Evolutionary conservation across 2,888 invertebrate species (phyloP).

Genomic region (Epinotia brunnichana): DNA sequence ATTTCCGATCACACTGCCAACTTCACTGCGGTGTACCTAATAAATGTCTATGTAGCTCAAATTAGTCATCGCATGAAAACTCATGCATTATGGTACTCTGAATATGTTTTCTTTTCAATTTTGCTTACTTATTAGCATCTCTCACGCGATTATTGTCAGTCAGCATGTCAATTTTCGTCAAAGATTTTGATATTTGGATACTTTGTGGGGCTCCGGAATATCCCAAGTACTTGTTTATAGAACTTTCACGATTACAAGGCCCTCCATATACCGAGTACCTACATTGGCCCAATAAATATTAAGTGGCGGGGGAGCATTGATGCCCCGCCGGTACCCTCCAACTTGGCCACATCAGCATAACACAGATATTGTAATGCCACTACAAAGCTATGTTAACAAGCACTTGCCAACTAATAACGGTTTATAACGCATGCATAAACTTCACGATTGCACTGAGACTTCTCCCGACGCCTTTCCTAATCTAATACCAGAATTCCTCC

Average conservation of each 20-base stretch:
- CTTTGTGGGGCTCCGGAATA: background rate
- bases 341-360: constrained; percentile 61
- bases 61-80: background rate
- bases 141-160: background rate
- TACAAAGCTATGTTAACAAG: constrained; percentile 71
- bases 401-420: constrained; percentile 69
- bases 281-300: constrained; percentile 42
- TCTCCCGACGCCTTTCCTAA: constrained; percentile 39
- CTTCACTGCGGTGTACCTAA: no score
- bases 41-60: no score
- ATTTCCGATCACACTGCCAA: constrained; percentile 11
- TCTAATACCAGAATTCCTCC: constrained; percentile 34
- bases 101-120: no score
- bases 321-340: constrained; percentile 31
- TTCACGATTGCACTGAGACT: constrained; percentile 52
- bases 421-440: constrained; percentile 76
- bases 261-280: constrained; percentile 19
- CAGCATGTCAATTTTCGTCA: background rate
- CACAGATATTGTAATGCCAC: constrained; percentile 70
- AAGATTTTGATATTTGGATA: background rate
- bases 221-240: constrained; percentile 21
- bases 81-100: no score
- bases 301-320: constrained; percentile 39
- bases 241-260: constrained; percentile 22
- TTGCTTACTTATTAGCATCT: background rate